Evolutionary conservation across 2,888 invertebrate genomes (phyloP).

Genomic region (Opisthograptis luteolata): DNA sequence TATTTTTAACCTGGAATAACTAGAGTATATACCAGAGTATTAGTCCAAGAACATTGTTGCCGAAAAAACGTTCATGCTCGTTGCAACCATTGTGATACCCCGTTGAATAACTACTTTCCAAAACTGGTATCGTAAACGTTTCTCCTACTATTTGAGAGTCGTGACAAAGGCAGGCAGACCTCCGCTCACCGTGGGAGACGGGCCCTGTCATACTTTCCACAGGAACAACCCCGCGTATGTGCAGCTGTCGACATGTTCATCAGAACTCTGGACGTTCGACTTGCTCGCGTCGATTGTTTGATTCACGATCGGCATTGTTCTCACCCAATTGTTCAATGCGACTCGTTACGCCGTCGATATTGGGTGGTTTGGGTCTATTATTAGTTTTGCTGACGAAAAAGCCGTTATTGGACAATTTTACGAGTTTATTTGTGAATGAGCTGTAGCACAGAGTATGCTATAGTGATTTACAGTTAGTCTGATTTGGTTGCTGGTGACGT

Average conservation of each 20-base stretch:
- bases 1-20: too few relatives aligned
- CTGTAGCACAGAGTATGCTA: too few relatives aligned
- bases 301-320: constrained; percentile 71
- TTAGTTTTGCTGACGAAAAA: constrained; percentile 38
- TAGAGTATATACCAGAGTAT: too few relatives aligned
- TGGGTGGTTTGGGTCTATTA: constrained; percentile 44
- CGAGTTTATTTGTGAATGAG: too few relatives aligned
- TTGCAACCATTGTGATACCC: neutral
- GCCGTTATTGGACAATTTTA: constrained; percentile 18
- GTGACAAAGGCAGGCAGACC: constrained; percentile 38
- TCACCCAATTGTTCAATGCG: constrained; percentile 55
- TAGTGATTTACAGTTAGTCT: too few relatives aligned
- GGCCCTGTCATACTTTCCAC: constrained; percentile 57
- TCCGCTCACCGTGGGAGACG: constrained; percentile 70
- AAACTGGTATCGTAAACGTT: constrained; percentile 46
- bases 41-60: constrained; percentile 2
- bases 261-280: constrained; percentile 51
- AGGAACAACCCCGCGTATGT: constrained; percentile 8
- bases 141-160: constrained; percentile 27
- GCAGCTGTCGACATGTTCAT: constrained; percentile 69
- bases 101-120: constrained; percentile 23
- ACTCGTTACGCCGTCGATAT: constrained; percentile 48
- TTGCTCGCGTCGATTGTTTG: constrained; percentile 74
- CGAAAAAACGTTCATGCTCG: constrained; percentile 11
- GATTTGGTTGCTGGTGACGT: too few relatives aligned